A percentile compares a stretch with the other conserved stretches of the same genome.
These are phyloP conservation scores for Conomelus anceps DNA, from an alignment of 2,888 invertebrate genomes.

Conservation along the genomic window DNA sequence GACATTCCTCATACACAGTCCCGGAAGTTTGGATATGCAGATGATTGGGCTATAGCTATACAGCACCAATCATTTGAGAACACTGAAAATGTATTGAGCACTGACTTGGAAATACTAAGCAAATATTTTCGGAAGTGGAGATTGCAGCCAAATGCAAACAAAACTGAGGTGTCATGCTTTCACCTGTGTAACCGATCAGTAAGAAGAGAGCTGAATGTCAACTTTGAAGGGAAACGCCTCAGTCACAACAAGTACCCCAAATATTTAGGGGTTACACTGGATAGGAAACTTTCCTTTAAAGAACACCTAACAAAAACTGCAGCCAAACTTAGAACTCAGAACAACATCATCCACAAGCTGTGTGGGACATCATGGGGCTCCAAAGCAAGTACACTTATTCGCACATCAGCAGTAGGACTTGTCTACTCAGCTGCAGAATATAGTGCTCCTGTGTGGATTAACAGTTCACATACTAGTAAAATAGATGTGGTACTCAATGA, in stretches of 20 bases:
- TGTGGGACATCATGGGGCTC: neutral
- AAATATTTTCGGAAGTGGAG: neutral
- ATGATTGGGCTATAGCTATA: constrained; percentile 18
- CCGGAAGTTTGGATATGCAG: constrained; percentile 23
- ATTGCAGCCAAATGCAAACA: constrained; percentile 18
- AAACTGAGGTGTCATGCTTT: constrained; percentile 20
- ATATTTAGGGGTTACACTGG: constrained; percentile 15
- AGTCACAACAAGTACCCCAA: neutral
- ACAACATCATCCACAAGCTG: neutral
- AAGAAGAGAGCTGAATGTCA: neutral
- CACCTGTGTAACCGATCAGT: constrained; percentile 5
- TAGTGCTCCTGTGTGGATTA: too few species aligned
- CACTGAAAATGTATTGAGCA: neutral
- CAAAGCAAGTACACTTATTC: neutral
- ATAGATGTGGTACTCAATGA: too few species aligned
- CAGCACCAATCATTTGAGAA: neutral
- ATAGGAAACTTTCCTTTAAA: neutral
- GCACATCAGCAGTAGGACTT: too few species aligned
- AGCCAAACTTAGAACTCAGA: neutral
- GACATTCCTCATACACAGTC: constrained; percentile 19
- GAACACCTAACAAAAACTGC: neutral
- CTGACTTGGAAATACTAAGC: neutral
- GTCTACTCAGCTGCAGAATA: neutral
- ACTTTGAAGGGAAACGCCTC: neutral
- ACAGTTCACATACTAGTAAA: too few species aligned